Conservation (phyloP, 2,888 invertebrate species). For the Opisthograptis luteolata region DNA sequence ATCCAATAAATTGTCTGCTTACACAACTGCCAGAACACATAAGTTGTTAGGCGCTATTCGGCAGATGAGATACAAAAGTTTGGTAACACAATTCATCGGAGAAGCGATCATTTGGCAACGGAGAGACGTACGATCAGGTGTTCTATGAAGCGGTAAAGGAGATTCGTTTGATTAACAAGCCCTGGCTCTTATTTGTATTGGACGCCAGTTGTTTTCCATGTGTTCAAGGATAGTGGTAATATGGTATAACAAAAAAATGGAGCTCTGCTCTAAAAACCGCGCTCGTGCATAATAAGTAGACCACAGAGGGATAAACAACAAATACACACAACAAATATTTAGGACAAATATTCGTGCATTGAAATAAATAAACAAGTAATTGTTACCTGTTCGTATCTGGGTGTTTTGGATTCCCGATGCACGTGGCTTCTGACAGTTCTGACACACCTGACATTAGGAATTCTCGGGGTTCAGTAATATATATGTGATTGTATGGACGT, state of each 20-base stretch:
- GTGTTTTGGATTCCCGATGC: too few species aligned
- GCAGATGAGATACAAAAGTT: constrained; percentile 26
- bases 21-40: constrained; percentile 6
- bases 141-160: constrained; percentile 24
- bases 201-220: constrained; percentile 2
- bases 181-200: constrained; percentile 2
- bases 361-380: too few species aligned
- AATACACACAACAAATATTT: too few species aligned
- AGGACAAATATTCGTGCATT: too few species aligned
- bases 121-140: constrained; percentile 28
- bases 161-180: constrained; percentile 22
- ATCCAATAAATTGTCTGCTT: constrained; percentile 13
- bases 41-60: constrained; percentile 16
- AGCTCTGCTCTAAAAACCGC: too few species aligned
- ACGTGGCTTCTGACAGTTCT: too few species aligned
- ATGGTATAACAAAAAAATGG: neutral
- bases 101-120: constrained; percentile 24
- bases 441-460: too few species aligned
- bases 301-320: too few species aligned
- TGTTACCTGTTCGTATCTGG: too few species aligned
- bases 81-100: constrained; percentile 13
- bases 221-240: neutral
- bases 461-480: too few species aligned
- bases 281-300: too few species aligned
- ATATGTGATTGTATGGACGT: too few species aligned